These are phyloP conservation scores for Vombatus ursinus DNA, from an alignment of 2,113 vertebrate genomes.

Conservation along the genomic window DNA sequence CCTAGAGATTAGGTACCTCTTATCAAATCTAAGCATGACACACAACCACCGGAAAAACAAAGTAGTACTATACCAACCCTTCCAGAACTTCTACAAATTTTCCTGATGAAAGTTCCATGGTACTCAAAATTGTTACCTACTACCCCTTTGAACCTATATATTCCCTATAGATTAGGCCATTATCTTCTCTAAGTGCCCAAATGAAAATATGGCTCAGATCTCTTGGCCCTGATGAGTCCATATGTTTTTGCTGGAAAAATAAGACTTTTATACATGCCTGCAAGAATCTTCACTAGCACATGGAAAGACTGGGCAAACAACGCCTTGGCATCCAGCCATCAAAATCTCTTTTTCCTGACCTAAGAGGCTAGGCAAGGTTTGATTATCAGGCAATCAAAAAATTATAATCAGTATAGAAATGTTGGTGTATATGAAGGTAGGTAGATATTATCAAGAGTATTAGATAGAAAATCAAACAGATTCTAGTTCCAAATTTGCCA, in stretches of 20 bases:
- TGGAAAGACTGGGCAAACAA: slow-evolving; percentile 13
- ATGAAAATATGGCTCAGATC: not conserved
- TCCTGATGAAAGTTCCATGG: not conserved
- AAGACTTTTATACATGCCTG: not conserved
- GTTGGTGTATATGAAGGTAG: not conserved
- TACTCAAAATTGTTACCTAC: not conserved
- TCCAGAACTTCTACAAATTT: not conserved
- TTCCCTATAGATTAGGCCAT: not conserved
- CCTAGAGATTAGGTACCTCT: not conserved
- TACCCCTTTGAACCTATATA: not conserved
- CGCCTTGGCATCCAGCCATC: not conserved
- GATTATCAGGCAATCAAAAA: slow-evolving; percentile 13
- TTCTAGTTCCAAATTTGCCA: not conserved
- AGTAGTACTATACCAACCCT: not conserved
- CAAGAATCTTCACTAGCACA: slow-evolving; percentile 21
- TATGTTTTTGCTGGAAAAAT: not conserved
- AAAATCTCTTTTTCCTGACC: slow-evolving; percentile 17
- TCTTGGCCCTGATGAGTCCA: not conserved
- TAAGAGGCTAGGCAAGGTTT: not conserved
- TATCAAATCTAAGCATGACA: not conserved
- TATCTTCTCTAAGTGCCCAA: not conserved
- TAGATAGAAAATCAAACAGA: not conserved
- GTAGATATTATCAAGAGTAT: not conserved
- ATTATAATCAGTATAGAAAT: not conserved
- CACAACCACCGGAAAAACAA: not conserved